Percentiles rank a stretch among this genome's conserved stretches.
These are phyloP conservation scores for Silurus lanzhouensis DNA, from an alignment of 2,797 vertebrate genomes.

Conservation along the genomic window DNA sequence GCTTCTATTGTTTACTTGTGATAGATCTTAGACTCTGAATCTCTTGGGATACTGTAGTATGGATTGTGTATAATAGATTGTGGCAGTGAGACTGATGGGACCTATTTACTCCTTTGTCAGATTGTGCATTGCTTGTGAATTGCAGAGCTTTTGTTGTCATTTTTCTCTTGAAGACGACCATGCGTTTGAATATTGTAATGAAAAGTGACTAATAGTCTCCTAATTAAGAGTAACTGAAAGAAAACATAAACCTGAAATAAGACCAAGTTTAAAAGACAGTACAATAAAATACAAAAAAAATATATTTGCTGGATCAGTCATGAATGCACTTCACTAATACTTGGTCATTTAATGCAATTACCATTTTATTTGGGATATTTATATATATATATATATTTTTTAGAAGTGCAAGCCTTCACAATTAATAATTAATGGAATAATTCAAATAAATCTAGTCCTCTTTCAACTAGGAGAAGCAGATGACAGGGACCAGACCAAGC, in stretches of 20 bases:
- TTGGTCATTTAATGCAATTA: neutral
- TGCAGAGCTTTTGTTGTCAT: neutral
- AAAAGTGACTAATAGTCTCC: neutral
- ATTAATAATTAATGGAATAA: neutral
- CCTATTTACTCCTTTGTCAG: neutral
- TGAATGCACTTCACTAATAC: neutral
- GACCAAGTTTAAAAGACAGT: neutral
- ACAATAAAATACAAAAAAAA: neutral
- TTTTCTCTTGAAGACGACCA: neutral
- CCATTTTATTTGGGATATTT: neutral
- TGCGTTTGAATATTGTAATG: neutral
- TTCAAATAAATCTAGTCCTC: neutral
- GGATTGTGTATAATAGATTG: neutral
- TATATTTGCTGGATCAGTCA: neutral
- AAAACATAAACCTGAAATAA: neutral
- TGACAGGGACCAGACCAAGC: constrained; percentile 92
- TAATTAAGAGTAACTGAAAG: neutral
- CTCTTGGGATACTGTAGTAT: neutral
- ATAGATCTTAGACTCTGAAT: neutral
- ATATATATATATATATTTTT: neutral
- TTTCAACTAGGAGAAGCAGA: constrained; percentile 83
- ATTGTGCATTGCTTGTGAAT: neutral
- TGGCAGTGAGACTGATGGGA: neutral
- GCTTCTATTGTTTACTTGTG: neutral
- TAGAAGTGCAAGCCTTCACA: neutral